Base-by-base conservation (phyloP, 64 coral and sea anemone species). In the Trachythela sp. region DNA sequence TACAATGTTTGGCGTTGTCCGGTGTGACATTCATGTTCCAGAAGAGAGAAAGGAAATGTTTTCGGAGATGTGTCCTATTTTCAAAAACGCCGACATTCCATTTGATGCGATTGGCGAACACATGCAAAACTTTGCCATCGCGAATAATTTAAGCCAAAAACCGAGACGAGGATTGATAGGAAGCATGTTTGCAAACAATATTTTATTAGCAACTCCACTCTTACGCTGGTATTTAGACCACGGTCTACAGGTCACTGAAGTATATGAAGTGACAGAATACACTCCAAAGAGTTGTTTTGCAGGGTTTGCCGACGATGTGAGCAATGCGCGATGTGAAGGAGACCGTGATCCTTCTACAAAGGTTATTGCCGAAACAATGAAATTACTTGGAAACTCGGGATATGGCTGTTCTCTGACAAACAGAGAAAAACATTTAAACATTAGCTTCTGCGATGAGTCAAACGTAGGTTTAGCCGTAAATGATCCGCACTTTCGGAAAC, bases 21-120 rank as follows among this genome's bases (percentile, higher is more conserved):
- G 64, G 35, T 88, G 75, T 4, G 86, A 92, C 37, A 88, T 92
- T 36, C 17, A 64, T 9, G 72, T 85, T 13, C 86, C 75, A 2
- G 58, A 85, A 8, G 9, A 85, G 13, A 39, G 54, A 4, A 71
- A 48, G 20, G 1, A 64, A 20, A 40, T 88, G 0, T 92, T 92
- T 54, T 13, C 27, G 4, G 91, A 92, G 32, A 92, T 92, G 91
- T 52, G 39, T 1, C 91, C 91, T 5, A 92, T 92, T 86, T 93
- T 87, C 27, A 93, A 93, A 54, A 87, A 93, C 54, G 40, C 48
- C 18, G 88, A 87, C 13, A 93, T 89, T 33, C 18, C 49, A 20
- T 54, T 39, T 48, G 87, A 93, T 9, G 88, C 86, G 5, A 90
- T 93, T 14, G 67, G 88, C 9, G 54, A 86, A 9, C 84, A 58